A percentile compares a stretch with the other conserved stretches of the same genome.
These are phyloP conservation scores for Aphelenchoides bicaudatus DNA, from an alignment of 2,888 invertebrate genomes.

Conservation along the genomic window DNA sequence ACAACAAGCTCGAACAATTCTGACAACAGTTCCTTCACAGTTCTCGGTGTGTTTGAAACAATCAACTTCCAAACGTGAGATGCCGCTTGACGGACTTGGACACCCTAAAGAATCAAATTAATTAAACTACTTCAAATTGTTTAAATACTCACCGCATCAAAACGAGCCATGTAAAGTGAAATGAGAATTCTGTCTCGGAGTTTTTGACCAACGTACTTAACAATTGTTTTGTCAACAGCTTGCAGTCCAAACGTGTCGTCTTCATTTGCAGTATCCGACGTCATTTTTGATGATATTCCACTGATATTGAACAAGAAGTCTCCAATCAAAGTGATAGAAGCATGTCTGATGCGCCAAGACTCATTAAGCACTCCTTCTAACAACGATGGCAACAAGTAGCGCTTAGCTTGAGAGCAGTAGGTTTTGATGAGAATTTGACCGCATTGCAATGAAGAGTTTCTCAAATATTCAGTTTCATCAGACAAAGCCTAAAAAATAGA, in stretches of 20 bases:
- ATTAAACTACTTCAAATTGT: no score
- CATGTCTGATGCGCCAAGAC: slow-evolving; percentile 90
- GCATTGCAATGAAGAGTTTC: slow-evolving; percentile 91
- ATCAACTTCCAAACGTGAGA: slow-evolving; percentile 99
- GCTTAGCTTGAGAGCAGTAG: slow-evolving; percentile 73
- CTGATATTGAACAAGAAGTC: slow-evolving; percentile 92
- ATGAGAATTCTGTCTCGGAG: slow-evolving; percentile 86
- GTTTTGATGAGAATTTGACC: slow-evolving; percentile 93
- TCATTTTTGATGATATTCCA: slow-evolving; percentile 95
- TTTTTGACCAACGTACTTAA: slow-evolving; percentile 80
- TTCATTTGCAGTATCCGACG: slow-evolving; percentile 92
- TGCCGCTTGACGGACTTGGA: slow-evolving; percentile 70
- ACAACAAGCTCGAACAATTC: slow-evolving; percentile 81
- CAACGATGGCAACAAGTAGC: slow-evolving; percentile 81
- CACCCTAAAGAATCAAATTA: no score
- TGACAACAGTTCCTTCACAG: slow-evolving; percentile 73
- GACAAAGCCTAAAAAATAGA: slow-evolving; percentile 72
- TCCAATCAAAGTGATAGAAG: slow-evolving; percentile 88
- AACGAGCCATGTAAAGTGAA: slow-evolving; percentile 83
- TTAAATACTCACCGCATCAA: no score
- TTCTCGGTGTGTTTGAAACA: slow-evolving; percentile 93
- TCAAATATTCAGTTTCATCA: slow-evolving; percentile 95
- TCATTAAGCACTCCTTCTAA: slow-evolving; percentile 85
- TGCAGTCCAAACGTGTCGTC: slow-evolving; percentile 99
- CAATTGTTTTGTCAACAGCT: slow-evolving; percentile 85